These are phyloP conservation scores for Hiodon tergisus DNA, from an alignment of 2,113 vertebrate species.

Conservation along the genomic window DNA sequence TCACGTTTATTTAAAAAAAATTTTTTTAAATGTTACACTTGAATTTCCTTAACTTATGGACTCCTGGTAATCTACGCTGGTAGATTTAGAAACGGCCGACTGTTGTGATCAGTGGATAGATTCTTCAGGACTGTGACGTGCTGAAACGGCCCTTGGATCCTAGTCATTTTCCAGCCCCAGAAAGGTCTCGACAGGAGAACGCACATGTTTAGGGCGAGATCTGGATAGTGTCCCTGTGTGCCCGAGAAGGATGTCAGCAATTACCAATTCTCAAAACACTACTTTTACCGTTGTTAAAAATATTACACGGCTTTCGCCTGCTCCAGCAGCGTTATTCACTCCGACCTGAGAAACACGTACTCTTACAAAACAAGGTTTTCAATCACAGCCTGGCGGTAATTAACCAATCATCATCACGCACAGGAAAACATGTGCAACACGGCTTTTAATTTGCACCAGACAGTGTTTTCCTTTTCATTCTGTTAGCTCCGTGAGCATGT, in stretches of 20 bases:
- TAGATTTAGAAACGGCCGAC: conserved; percentile 19
- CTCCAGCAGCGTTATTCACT: conserved; percentile 42
- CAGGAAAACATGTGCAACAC: conserved; percentile 40
- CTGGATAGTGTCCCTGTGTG: conserved; percentile 67
- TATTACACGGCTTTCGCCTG: conserved; percentile 60
- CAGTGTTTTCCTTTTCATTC: conserved; percentile 36
- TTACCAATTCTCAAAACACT: conserved; percentile 75
- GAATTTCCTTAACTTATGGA: no score
- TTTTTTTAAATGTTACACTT: no score
- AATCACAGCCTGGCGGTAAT: conserved; percentile 60
- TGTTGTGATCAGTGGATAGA: conserved; percentile 38
- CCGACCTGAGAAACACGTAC: conserved; percentile 44
- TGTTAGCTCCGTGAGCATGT: not conserved
- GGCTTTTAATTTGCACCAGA: conserved; percentile 54
- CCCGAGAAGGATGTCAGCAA: conserved; percentile 72
- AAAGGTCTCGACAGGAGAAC: conserved; percentile 12
- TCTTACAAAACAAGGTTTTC: conserved; percentile 38
- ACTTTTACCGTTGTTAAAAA: conserved; percentile 66
- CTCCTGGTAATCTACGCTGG: no score
- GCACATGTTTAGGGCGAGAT: conserved; percentile 37
- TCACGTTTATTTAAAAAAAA: no score
- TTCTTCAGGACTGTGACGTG: conserved; percentile 35
- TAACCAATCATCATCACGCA: conserved; percentile 61
- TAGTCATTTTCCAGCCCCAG: conserved; percentile 19
- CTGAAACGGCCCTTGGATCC: conserved; percentile 19